Base-by-base conservation (phyloP, 2,797 vertebrate genomes). In the Taenioides sp. region DNA sequence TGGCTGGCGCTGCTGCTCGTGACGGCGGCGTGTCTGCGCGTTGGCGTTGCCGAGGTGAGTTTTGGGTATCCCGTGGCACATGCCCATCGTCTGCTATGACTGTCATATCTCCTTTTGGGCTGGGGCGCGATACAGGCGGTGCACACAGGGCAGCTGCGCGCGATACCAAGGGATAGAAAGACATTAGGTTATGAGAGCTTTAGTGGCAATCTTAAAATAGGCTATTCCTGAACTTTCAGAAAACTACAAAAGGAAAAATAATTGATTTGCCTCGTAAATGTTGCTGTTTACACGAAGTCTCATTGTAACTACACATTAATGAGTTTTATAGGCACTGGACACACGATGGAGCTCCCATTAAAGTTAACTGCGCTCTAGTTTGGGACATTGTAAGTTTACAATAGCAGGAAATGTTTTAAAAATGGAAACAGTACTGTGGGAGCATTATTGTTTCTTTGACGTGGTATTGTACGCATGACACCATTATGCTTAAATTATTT, bases 1-100 rank as follows among this genome's bases (percentile, higher is more conserved):
- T 92, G 89, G 91, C 83, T 93, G 31, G 91, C 81, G 90, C 92
- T 93, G 87, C 91, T 91, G 90, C 92, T 93, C 83, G 89, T 86
- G 85, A 37, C 94, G 90, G 90, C 89, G 81, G 84, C 87, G 83
- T 91, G 89, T 86, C 83, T 87, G 90, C 89, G 86, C 77, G 82
- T 71, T 74, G 90, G 83, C 79, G 79, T 40, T 6, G 83, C 89
- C 75, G 91, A 92, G 93, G 93, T 95, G 89, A 93, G 94, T 67
- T 20, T 65, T 9, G 59, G 59, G 60, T 66, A 17, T 37, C 73
- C 59, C 54, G 23, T 64, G 22, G 34, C 60, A 62, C 60, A 34
- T 7, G 50, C 31, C 11, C 0, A 69, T 73, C 58, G 52, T 50
- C 16, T 12, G 23, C 40, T 27, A 6, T 10, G 27, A 66, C 47